Evolutionary conservation across 2,888 invertebrate genomes (phyloP).

Genomic region (Eupithecia insigniata): DNA sequence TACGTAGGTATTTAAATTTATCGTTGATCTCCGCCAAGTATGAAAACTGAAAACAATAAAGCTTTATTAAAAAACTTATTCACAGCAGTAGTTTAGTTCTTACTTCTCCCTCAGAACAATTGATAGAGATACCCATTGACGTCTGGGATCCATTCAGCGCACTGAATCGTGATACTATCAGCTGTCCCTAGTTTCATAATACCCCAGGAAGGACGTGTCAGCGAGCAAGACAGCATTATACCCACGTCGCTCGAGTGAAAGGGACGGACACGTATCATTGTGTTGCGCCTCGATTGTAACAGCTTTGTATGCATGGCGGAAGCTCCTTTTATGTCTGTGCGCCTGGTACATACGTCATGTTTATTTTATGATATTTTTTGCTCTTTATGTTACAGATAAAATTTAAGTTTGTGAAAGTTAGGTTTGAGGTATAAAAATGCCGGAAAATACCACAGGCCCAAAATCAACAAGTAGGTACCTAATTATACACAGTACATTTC

Average conservation of each 20-base stretch:
- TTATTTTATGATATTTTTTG: conserved; percentile 51
- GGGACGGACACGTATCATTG: conserved; percentile 73
- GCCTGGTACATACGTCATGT: conserved; percentile 54
- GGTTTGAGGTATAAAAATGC: too few relatives aligned
- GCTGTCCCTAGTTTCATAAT: conserved; percentile 64
- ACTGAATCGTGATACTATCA: conserved; percentile 69
- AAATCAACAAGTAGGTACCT: too few relatives aligned
- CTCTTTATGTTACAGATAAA: too few relatives aligned
- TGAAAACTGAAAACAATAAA: not conserved
- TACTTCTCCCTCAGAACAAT: conserved; percentile 47
- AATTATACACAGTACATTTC: too few relatives aligned
- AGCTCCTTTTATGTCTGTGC: conserved; percentile 65
- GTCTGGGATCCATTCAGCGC: conserved; percentile 56
- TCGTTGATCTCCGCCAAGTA: not conserved
- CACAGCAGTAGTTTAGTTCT: conserved; percentile 32
- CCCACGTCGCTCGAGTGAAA: conserved; percentile 67
- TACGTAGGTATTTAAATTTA: too few relatives aligned
- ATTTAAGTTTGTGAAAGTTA: not conserved
- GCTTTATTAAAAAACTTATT: not conserved
- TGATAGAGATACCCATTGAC: conserved; percentile 59
- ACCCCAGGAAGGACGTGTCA: conserved; percentile 77
- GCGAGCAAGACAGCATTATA: conserved; percentile 73
- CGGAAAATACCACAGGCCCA: too few relatives aligned
- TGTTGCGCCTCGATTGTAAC: conserved; percentile 73
- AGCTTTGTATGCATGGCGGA: conserved; percentile 75